Evolutionary conservation across 2,888 invertebrate genomes (phyloP).

Genomic region (Caenorhabditis afra): DNA sequence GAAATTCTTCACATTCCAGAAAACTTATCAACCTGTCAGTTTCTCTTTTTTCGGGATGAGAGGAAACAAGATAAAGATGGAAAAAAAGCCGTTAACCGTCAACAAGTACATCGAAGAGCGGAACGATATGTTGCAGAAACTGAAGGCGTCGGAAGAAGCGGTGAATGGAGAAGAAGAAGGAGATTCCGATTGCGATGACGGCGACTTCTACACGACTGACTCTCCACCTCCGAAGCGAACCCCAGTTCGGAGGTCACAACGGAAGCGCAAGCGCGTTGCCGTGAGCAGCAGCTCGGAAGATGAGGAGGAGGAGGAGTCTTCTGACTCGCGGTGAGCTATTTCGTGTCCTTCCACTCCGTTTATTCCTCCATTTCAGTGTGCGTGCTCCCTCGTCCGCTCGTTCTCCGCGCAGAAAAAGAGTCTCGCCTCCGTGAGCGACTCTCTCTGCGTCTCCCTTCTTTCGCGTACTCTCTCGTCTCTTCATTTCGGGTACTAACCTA

Average conservation of each 20-base stretch:
- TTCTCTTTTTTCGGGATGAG: conserved; percentile 51
- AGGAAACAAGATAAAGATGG: conserved; percentile 12
- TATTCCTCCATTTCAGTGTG: not conserved
- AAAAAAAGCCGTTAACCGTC: not conserved
- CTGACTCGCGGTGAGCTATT: not conserved
- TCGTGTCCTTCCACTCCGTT: not conserved
- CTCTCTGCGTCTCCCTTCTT: not conserved
- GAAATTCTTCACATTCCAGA: conserved; percentile 10
- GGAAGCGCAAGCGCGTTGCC: conserved; percentile 10
- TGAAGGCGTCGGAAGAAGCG: not conserved
- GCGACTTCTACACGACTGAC: not conserved
- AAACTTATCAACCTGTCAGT: not conserved
- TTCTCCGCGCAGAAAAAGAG: conserved; percentile 32
- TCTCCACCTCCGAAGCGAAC: not conserved
- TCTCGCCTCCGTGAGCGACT: not conserved
- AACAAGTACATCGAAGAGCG: conserved; percentile 16
- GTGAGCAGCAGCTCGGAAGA: conserved; percentile 11
- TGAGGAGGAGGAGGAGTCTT: not conserved
- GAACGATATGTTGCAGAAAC: conserved; percentile 12
- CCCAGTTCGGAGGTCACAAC: not conserved
- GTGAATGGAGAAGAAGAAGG: conserved; percentile 3
- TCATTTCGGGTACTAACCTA: not conserved
- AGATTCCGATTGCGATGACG: not conserved
- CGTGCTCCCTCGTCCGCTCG: not conserved
- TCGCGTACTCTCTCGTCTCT: not conserved